Evolutionary conservation across 2,113 vertebrate species (phyloP).

Genomic region (Aldabrachelys gigantea): DNA sequence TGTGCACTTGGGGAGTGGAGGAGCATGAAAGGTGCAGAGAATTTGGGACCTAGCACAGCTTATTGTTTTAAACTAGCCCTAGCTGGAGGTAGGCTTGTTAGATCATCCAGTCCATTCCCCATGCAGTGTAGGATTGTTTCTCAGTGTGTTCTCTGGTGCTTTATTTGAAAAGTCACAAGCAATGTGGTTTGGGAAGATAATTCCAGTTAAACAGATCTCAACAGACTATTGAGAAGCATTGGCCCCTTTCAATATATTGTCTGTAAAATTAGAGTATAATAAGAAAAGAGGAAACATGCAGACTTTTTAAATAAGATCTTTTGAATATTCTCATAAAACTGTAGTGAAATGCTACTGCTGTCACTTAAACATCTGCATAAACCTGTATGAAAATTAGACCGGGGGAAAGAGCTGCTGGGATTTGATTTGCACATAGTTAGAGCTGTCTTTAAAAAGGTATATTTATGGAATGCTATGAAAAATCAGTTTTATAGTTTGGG

Average conservation of each 20-base stretch:
- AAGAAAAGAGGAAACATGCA: not conserved
- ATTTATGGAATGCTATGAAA: not conserved
- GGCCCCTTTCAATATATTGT: not conserved
- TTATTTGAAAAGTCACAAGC: not conserved
- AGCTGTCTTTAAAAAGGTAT: not conserved
- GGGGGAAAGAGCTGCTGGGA: not conserved
- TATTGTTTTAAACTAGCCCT: not conserved
- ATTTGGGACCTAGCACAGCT: rapidly evolving
- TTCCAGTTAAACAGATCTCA: not conserved
- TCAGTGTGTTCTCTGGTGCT: not conserved
- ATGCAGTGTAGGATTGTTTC: not conserved
- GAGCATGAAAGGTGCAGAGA: no score
- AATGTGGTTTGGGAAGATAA: not conserved
- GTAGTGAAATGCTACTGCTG: not conserved
- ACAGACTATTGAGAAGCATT: not conserved
- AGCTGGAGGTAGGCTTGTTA: not conserved
- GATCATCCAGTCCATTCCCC: not conserved
- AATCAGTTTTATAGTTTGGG: rapidly evolving
- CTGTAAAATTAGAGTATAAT: not conserved
- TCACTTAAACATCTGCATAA: not conserved
- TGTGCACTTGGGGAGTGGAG: not conserved
- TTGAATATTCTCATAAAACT: rapidly evolving
- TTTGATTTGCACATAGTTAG: rapidly evolving
- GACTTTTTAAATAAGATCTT: not conserved
- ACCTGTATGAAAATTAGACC: not conserved